phyloP scores from a whole-genome alignment of 2,888 invertebrate species.

The Scaptodrosophila latifasciaeformis region DNA sequence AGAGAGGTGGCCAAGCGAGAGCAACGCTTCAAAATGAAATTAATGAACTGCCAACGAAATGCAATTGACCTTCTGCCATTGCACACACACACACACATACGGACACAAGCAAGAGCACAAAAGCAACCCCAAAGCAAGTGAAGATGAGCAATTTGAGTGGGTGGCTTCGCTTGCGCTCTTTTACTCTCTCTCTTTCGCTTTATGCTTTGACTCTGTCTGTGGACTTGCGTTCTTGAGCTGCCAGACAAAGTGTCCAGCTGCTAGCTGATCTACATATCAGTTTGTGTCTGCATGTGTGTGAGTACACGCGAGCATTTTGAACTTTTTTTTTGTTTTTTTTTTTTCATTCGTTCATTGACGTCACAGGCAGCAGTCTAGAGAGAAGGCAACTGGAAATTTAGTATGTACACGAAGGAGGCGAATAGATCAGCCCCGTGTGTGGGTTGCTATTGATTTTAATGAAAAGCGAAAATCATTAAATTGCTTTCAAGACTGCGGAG shows the following conservation, averaged over 20 bases:
- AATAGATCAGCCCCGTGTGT: slow-evolving; percentile 10
- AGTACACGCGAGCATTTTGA: slow-evolving; percentile 44
- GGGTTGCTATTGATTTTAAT: slow-evolving; percentile 27
- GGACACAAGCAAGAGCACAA: no score
- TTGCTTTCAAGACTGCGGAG: slow-evolving; percentile 1
- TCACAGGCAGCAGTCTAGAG: slow-evolving; percentile 29
- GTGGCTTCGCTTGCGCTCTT: slow-evolving; percentile 18
- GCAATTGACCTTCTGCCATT: slow-evolving; percentile 70
- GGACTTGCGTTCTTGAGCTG: slow-evolving; percentile 25
- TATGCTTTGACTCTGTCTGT: not conserved
- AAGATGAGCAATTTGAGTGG: slow-evolving; percentile 32
- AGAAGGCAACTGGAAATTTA: slow-evolving; percentile 1
- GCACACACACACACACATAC: slow-evolving; percentile 23
- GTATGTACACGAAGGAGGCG: slow-evolving; percentile 2
- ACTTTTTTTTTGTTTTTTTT: no score
- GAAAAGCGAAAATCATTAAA: slow-evolving; percentile 20
- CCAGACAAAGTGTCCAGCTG: slow-evolving; percentile 57
- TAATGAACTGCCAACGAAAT: slow-evolving; percentile 68
- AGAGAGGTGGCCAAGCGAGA: not conserved
- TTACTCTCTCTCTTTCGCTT: slow-evolving; percentile 19
- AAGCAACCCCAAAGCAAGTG: no score
- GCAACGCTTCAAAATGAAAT: slow-evolving; percentile 47
- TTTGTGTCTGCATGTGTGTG: slow-evolving; percentile 21
- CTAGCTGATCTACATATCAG: slow-evolving; percentile 8
- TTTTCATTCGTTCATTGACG: slow-evolving; percentile 50